These are phyloP conservation scores for Cryptoblepharus egeriae DNA, from an alignment of 2,797 vertebrate species.

Conservation along the genomic window DNA sequence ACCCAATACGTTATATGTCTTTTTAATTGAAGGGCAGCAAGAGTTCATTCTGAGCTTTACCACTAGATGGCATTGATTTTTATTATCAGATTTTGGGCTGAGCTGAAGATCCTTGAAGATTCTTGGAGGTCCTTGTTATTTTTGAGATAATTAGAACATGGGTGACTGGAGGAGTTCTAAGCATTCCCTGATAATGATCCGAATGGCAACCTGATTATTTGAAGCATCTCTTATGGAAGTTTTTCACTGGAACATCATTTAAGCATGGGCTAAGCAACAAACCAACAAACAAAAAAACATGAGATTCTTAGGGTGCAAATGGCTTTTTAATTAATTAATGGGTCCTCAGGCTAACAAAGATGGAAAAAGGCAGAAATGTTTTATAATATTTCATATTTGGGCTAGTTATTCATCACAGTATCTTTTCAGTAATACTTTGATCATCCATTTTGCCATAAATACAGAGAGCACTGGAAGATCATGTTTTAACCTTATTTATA, in stretches of 20 bases:
- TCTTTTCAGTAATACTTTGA: not conserved
- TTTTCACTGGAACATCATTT: not conserved
- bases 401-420: too few species aligned
- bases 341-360: not conserved
- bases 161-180: not conserved
- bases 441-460: not conserved
- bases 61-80: slow-evolving; percentile 12
- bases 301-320: not conserved
- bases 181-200: not conserved
- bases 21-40: too few species aligned
- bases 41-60: not conserved
- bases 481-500: not conserved
- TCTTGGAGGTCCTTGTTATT: not conserved
- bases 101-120: not conserved
- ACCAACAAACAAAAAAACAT: not conserved
- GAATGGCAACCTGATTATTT: not conserved
- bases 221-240: not conserved
- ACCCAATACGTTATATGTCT: too few species aligned
- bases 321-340: not conserved
- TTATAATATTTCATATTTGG: too few species aligned
- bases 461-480: not conserved
- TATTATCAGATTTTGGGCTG: not conserved
- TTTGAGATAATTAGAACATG: not conserved
- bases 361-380: not conserved
- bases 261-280: not conserved